phyloP scores from a whole-genome alignment of 2,113 vertebrate species.

The Periophthalmodon schlosseri region DNA sequence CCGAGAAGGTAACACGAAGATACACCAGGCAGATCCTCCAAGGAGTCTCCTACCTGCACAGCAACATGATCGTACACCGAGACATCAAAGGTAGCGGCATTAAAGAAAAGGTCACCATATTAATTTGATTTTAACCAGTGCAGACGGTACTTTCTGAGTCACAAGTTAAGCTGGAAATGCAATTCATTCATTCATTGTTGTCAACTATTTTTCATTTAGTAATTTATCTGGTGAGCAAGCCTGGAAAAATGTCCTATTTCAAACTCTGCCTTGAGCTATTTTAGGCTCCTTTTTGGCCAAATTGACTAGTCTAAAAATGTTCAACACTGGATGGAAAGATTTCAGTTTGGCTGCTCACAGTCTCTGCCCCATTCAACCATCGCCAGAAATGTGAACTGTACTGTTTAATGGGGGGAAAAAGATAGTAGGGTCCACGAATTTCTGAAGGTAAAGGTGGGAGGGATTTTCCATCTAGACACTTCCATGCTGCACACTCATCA shows the following conservation, averaged over 20 bases:
- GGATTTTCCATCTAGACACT: slow-evolving; percentile 58
- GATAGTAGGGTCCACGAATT: slow-evolving; percentile 47
- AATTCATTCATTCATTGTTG: slow-evolving; percentile 29
- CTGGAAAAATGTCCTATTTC: slow-evolving; percentile 54
- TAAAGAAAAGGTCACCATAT: slow-evolving; percentile 25
- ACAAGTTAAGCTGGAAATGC: neutral
- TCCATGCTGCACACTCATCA: slow-evolving; percentile 30
- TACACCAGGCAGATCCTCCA: slow-evolving; percentile 91
- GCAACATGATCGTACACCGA: slow-evolving; percentile 94
- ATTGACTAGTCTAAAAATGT: slow-evolving; percentile 61
- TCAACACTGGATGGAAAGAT: slow-evolving; percentile 56
- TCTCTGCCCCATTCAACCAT: slow-evolving; percentile 15
- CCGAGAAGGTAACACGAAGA: slow-evolving; percentile 87
- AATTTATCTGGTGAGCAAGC: slow-evolving; percentile 22
- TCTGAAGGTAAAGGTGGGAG: slow-evolving; percentile 44
- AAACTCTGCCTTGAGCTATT: slow-evolving; percentile 44
- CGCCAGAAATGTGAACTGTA: slow-evolving; percentile 49
- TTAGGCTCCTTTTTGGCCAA: slow-evolving; percentile 52
- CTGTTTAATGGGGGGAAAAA: slow-evolving; percentile 52
- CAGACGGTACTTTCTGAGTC: slow-evolving; percentile 7
- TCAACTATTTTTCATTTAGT: slow-evolving; percentile 38
- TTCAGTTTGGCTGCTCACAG: slow-evolving; percentile 53
- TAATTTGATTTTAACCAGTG: slow-evolving; percentile 36
- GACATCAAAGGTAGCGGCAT: slow-evolving; percentile 87
- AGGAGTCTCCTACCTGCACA: slow-evolving; percentile 90